phyloP scores from a whole-genome alignment of 2,888 invertebrate species.

The Eubasilissa splendida region DNA sequence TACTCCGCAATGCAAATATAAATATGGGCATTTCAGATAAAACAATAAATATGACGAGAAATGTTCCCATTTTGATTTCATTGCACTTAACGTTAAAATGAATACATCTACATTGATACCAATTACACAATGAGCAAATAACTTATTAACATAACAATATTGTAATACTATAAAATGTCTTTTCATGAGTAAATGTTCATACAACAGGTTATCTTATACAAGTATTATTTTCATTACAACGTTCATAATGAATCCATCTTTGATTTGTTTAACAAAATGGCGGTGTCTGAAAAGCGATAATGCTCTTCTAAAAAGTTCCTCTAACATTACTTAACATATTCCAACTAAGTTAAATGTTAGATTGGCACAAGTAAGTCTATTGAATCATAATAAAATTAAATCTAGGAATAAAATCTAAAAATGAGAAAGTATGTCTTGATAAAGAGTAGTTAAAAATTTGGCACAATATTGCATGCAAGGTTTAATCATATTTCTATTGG shows the following conservation, averaged over 20 bases:
- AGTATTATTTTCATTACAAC: neutral
- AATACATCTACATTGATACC: neutral
- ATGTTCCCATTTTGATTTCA: neutral
- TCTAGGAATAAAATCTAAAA: constrained; percentile 21
- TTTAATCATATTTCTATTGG: constrained; percentile 12
- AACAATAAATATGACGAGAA: neutral
- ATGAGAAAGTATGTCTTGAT: constrained; percentile 20
- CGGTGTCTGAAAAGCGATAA: constrained; percentile 6
- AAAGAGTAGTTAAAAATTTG: constrained; percentile 22
- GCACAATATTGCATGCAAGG: constrained; percentile 37
- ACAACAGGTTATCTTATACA: constrained; percentile 4
- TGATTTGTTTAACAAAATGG: constrained; percentile 14
- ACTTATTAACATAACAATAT: constrained; percentile 37
- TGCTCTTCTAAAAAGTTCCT: constrained; percentile 3
- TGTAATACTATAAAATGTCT: constrained; percentile 30
- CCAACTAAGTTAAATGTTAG: constrained; percentile 15
- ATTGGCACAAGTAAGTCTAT: constrained; percentile 33
- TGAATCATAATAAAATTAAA: constrained; percentile 26
- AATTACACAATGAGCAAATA: constrained; percentile 38
- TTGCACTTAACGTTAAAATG: neutral
- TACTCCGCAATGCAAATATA: neutral
- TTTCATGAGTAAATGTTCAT: constrained; percentile 16
- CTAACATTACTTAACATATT: neutral
- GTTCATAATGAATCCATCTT: neutral
- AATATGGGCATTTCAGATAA: neutral